Evolutionary conservation across 1,140 invertebrate genomes (phyloP).

Genomic region (Bombus fervidus): DNA sequence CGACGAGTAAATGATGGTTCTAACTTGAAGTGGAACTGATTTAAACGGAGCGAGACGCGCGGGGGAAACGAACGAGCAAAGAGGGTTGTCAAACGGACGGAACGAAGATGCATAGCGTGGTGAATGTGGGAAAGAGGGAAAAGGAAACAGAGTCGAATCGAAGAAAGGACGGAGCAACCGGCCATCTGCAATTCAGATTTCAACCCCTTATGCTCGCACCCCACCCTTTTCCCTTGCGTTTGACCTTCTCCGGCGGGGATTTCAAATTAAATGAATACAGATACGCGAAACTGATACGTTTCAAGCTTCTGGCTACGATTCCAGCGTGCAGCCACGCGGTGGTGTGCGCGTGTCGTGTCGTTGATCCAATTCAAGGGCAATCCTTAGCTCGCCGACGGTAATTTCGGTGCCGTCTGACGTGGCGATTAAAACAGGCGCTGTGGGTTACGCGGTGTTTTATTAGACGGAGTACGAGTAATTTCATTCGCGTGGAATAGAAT

Average conservation of each 20-base stretch:
- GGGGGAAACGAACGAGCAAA: too few relatives aligned
- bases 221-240: conserved; percentile 36
- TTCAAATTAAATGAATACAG: conserved; percentile 72
- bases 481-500: conserved; percentile 24
- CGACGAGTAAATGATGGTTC: conserved; percentile 69
- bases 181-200: conserved; percentile 77
- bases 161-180: conserved; percentile 26
- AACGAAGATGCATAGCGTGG: neutral
- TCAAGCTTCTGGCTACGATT: conserved; percentile 35
- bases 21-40: conserved; percentile 73
- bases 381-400: conserved; percentile 15
- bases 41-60: conserved; percentile 56
- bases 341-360: neutral
- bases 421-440: conserved; percentile 32
- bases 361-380: conserved; percentile 35
- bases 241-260: conserved; percentile 59
- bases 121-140: neutral
- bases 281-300: conserved; percentile 69
- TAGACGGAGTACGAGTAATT: conserved; percentile 37
- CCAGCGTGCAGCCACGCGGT: neutral
- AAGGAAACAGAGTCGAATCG: neutral
- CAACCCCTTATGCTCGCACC: conserved; percentile 72
- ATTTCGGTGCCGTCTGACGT: conserved; percentile 15
- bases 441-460: conserved; percentile 40
- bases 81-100: neutral